A percentile compares a stretch with the other conserved stretches of the same genome.
phyloP scores from a whole-genome alignment of 2,888 invertebrate species.

The Acanthosepion lycidas region DNA sequence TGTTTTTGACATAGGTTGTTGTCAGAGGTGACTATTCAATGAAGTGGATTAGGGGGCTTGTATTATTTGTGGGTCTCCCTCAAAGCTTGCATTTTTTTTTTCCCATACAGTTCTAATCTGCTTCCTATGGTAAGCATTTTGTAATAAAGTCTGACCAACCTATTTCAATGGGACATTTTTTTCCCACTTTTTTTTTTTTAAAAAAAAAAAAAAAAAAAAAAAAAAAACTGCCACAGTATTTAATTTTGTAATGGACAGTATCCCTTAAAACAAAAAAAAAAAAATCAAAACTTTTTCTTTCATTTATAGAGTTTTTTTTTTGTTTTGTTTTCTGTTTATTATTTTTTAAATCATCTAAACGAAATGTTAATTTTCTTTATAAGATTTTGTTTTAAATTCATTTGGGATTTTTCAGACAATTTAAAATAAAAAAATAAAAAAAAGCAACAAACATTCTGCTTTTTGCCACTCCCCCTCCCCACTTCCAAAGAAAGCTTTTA shows the following conservation, averaged over 20 bases:
- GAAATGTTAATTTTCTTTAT: not conserved
- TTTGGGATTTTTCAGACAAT: not conserved
- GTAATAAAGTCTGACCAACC: constrained; percentile 24
- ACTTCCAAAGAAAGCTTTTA: not conserved
- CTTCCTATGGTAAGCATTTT: constrained; percentile 33
- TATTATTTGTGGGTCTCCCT: not conserved
- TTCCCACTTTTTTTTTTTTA: not conserved
- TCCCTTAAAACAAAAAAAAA: not conserved
- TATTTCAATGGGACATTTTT: constrained; percentile 33
- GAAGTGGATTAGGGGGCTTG: constrained; percentile 24
- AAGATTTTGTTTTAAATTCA: not conserved
- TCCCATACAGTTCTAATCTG: not conserved
- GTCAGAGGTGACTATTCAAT: constrained; percentile 33
- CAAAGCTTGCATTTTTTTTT: not conserved
- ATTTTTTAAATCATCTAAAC: not conserved
- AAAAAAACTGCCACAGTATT: constrained; percentile 33
- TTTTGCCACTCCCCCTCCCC: not conserved
- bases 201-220: no score
- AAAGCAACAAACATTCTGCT: not conserved
- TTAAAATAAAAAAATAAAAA: not conserved
- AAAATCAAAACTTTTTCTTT: not conserved
- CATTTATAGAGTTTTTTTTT: not conserved
- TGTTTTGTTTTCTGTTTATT: not conserved
- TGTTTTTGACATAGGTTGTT: constrained; percentile 1
- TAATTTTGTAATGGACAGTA: not conserved